Evolutionary conservation across 2,113 vertebrate genomes (phyloP).

Genomic region (Dipodomys ordii): DNA sequence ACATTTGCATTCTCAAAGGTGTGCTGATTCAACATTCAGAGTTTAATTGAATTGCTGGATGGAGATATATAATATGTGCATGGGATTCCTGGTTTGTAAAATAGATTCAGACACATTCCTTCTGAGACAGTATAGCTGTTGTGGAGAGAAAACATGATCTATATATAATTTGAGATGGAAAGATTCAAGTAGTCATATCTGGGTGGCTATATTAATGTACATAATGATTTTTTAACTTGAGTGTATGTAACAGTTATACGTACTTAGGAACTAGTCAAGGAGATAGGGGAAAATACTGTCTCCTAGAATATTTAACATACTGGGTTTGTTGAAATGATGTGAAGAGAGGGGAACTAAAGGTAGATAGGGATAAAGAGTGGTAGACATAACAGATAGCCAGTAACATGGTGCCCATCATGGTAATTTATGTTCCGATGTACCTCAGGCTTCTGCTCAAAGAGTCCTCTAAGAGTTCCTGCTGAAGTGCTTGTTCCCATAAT

Average conservation of each 20-base stretch:
- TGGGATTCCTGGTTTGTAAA: not conserved
- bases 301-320: not conserved
- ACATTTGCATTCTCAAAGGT: not conserved
- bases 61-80: not conserved
- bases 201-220: not conserved
- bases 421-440: too few relatives aligned
- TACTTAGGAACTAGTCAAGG: not conserved
- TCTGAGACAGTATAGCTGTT: not conserved
- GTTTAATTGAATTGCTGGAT: not conserved
- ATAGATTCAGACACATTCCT: not conserved
- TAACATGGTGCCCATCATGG: too few relatives aligned
- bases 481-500: too few relatives aligned
- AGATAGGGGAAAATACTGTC: not conserved
- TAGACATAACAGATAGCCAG: too few relatives aligned
- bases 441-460: too few relatives aligned
- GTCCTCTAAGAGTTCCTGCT: too few relatives aligned
- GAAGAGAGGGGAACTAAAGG: too few relatives aligned
- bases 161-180: not conserved
- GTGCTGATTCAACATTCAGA: not conserved
- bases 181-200: not conserved
- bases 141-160: not conserved
- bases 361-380: too few relatives aligned
- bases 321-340: too few relatives aligned
- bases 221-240: not conserved
- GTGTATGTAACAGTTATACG: not conserved